Base-by-base conservation (phyloP, 2,113 vertebrate species). In the Narcine bancroftii region DNA sequence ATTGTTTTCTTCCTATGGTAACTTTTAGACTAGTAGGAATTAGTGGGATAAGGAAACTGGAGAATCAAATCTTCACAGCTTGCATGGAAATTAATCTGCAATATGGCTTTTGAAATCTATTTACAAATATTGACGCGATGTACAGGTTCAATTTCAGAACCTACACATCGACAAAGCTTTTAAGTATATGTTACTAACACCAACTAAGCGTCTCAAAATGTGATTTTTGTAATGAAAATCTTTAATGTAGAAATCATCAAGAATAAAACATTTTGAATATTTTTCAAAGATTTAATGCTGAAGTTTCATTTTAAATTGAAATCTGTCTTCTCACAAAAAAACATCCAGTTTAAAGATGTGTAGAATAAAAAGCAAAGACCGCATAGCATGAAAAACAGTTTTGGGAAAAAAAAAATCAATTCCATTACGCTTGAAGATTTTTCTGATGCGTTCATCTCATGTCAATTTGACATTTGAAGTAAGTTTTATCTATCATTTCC, bases 401-500 rank as follows among this genome's bases (percentile, higher is more conserved):
- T 69, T 15, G 65, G 42, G n/a, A n/a, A n/a, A n/a, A n/a, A n/a
- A 91, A 91, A 89, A 91, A 66, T 91, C 87, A 91, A 91, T 91
- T 91, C 65, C 89, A 91, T 66, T 66, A 69, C 29, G 89, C 89
- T 91, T 71, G 39, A 91, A 65, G 89, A 63, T 91, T 91, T 91
- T 89, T 69, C 66, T 69, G 39, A 36, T 71, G 89, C 69, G 65
- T 91, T 91, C 39, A 91, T 91, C 89, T 91, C 26, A 69, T 69
- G 89, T 91, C 65, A 39, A 69, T 71, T 91, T 91, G 65, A 47
- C 65, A 91, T 69, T 91, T 91, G 63, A 91, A 69, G 39, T 45
- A 91, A 91, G 42, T 91, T 91, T 91, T 69, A 91, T 91, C 89
- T 45, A 91, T 69, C 89, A 69, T 91, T 91, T 91, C 60, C 26